phyloP scores from a whole-genome alignment of 1,140 invertebrate genomes.

The Musca vetustissima region DNA sequence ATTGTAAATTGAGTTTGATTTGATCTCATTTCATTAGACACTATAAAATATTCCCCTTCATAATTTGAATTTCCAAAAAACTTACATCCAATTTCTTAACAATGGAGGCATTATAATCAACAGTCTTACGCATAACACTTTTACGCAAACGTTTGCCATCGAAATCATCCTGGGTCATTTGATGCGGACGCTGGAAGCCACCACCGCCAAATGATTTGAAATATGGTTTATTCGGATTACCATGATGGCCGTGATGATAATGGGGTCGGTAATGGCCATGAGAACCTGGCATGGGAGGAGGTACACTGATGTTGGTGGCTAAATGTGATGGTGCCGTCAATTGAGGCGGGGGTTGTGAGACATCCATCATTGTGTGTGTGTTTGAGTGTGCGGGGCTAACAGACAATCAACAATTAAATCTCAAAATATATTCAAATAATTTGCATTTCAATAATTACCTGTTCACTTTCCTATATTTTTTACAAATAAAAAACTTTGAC shows the following conservation, averaged over 20 bases:
- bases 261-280: slow-evolving; percentile 35
- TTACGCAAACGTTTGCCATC: slow-evolving; percentile 95
- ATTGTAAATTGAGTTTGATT: too few species aligned
- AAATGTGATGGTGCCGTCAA: slow-evolving; percentile 48
- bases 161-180: slow-evolving; percentile 80
- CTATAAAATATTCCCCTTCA: too few species aligned
- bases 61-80: slow-evolving; percentile 32
- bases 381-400: neutral
- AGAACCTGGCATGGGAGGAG: slow-evolving; percentile 40
- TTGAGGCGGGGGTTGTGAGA: slow-evolving; percentile 48
- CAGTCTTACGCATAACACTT: slow-evolving; percentile 95
- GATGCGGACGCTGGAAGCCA: slow-evolving; percentile 47
- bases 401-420: neutral
- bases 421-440: neutral
- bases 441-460: neutral
- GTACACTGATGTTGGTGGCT: slow-evolving; percentile 48
- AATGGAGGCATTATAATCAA: slow-evolving; percentile 97
- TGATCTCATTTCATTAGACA: too few species aligned
- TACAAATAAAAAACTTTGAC: too few species aligned
- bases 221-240: slow-evolving; percentile 41
- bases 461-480: neutral
- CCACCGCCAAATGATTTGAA: slow-evolving; percentile 52
- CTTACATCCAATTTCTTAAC: slow-evolving; percentile 80
- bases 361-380: slow-evolving; percentile 30
- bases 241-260: slow-evolving; percentile 49